Evolutionary conservation across 2,113 vertebrate species (phyloP).

Genomic region (Ardeotis arabs): DNA sequence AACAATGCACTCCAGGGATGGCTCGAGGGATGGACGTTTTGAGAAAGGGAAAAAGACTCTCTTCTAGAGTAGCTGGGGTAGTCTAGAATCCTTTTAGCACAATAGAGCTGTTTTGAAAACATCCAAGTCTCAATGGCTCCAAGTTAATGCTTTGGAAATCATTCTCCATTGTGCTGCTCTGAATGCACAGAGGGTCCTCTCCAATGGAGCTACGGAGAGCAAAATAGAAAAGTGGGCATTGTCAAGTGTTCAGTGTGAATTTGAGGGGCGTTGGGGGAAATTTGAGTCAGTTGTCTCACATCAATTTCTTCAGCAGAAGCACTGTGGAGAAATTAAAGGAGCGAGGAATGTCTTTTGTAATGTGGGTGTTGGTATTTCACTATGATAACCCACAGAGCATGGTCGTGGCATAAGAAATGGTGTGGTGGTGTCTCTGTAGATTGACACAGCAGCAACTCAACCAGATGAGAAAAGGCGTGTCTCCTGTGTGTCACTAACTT

Average conservation of each 20-base stretch:
- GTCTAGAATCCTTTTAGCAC: conserved; percentile 55
- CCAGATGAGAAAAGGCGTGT: background rate
- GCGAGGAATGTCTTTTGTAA: background rate
- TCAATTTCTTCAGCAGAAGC: background rate
- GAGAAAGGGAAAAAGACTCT: conserved; percentile 7
- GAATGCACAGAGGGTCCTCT: conserved; percentile 47
- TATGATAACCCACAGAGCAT: background rate
- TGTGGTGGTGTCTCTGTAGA: rapidly evolving
- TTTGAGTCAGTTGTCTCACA: background rate
- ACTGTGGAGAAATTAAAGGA: conserved; percentile 2
- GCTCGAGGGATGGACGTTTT: conserved; percentile 8
- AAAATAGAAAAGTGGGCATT: conserved; percentile 41
- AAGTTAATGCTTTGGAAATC: conserved; percentile 60
- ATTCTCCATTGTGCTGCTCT: conserved; percentile 48
- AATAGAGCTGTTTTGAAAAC: conserved; percentile 46
- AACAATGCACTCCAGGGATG: conserved; percentile 55
- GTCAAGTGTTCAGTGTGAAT: background rate
- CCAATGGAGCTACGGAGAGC: background rate
- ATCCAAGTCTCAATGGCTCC: conserved; percentile 37
- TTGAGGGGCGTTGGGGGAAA: background rate
- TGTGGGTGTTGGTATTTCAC: background rate
- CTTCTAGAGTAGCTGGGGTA: conserved; percentile 47
- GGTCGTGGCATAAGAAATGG: background rate
- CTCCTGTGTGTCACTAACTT: background rate
- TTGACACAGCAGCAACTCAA: background rate